A percentile compares a stretch with the other conserved stretches of the same genome.
Conservation (phyloP, 2,113 vertebrate genomes). For the Nycticryphes semicollaris region DNA sequence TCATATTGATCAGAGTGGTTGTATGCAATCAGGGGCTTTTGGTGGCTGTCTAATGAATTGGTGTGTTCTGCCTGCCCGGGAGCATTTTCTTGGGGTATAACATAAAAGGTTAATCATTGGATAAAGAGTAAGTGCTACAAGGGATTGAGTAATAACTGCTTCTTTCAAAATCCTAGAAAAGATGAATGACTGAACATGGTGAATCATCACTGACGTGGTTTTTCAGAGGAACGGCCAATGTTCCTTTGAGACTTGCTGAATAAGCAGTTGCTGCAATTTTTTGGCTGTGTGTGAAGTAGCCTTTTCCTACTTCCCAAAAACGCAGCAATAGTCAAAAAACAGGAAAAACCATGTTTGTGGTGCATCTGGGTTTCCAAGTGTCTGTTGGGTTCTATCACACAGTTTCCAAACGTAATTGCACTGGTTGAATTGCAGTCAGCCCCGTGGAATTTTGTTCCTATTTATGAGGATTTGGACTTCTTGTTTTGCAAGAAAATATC, state of each 20-base stretch:
- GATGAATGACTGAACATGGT: conserved; percentile 29
- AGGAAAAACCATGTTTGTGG: not conserved
- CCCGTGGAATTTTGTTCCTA: not conserved
- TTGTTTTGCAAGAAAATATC: not conserved
- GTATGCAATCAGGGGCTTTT: not conserved
- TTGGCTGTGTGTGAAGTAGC: not conserved
- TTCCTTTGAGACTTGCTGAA: conserved; percentile 20
- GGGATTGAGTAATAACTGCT: not conserved
- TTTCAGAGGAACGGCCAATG: not conserved
- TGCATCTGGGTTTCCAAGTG: not conserved
- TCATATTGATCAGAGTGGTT: not conserved
- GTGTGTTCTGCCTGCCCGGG: not conserved
- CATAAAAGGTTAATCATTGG: not conserved
- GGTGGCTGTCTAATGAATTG: not conserved
- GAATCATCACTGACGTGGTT: not conserved
- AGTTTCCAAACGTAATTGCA: not conserved
- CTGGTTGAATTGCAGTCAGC: not conserved
- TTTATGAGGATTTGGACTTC: not conserved
- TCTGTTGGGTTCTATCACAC: not conserved
- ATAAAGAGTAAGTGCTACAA: not conserved
- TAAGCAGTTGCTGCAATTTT: conserved; percentile 18
- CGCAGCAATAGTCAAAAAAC: not conserved
- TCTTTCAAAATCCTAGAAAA: conserved; percentile 18
- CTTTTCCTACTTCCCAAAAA: conserved; percentile 8
- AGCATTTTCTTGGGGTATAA: not conserved